Evolutionary conservation across 2,797 vertebrate genomes (phyloP), one percentile per base, ranked within the genome.

Genomic region (Girardinus metallicus): DNA sequence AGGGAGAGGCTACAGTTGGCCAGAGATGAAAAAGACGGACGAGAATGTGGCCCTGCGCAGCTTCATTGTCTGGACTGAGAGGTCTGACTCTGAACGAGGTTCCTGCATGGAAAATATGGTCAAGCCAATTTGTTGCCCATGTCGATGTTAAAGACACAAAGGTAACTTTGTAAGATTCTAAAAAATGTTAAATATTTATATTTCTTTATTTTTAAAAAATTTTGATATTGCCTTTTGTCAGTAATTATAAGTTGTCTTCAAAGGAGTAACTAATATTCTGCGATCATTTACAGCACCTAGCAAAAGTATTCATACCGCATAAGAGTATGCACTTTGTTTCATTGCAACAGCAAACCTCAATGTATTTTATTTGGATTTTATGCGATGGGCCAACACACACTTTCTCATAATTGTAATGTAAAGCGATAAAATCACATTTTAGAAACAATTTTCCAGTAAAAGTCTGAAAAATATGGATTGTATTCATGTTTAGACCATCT

Each of bases 51-150:
- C 87, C 83, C 90, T 85, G 41, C 0, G 10, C 36, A 29, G 90
- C 93, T 91, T 90, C 84, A 94, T 94, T 94, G 94, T 93, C 87
- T 85, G 84, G 75, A 89, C 91, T 77, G 83, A 92, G 86, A 93
- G 85, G 92, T 94, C 89, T 83, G 77, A 90, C 80, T 72, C 83
- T 31, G 74, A 85, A 86, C 86, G 90, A 82, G 83, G 80, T 74
- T 73, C 75, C 64, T 2, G 34, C 53, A 21, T 55, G 78, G 78
- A 74, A 86, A 77, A 91, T 80, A 81, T 43, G 78, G 53, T 39
- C 31, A 73, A 79, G 10, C 41, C 75, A 78, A 39, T 64, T 51
- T 71, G 76, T 85, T 78, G 83, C 41, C 78, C 43, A 47, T 68
- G 74, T 80, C 68, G 13, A 46, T 79, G 83, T 44, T 84, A 83